These are phyloP conservation scores for Scaptomyza polygonia DNA, from an alignment of 2,888 invertebrate species.

Conservation along the genomic window DNA sequence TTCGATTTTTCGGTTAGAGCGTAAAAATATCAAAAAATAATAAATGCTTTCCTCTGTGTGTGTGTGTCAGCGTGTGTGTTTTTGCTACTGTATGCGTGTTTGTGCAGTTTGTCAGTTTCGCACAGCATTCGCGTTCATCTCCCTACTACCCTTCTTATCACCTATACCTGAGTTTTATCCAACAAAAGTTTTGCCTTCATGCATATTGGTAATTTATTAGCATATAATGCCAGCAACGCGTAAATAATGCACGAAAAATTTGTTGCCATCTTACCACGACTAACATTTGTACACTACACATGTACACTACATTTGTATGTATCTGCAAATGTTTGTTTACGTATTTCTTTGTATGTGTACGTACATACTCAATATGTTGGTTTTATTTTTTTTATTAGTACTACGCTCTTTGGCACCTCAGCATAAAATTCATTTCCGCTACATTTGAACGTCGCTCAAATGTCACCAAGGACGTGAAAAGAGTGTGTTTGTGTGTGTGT, in stretches of 20 bases:
- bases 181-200: conserved; percentile 69
- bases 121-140: conserved; percentile 30
- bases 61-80: conserved; percentile 7
- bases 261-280: conserved; percentile 53
- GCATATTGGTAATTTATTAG: conserved; percentile 78
- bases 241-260: conserved; percentile 75
- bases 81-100: conserved; percentile 20
- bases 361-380: not conserved
- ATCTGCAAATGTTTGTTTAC: not conserved
- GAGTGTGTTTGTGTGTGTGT: conserved; percentile 25
- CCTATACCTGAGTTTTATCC: conserved; percentile 54
- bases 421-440: conserved; percentile 75
- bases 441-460: conserved; percentile 72
- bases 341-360: conserved; percentile 3
- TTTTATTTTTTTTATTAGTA: conserved; percentile 52
- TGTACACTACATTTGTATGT: not conserved
- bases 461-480: conserved; percentile 52
- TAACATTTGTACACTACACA: conserved; percentile 12
- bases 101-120: conserved; percentile 67
- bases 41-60: conserved; percentile 49
- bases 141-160: conserved; percentile 1
- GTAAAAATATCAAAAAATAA: conserved; percentile 65
- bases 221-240: conserved; percentile 75
- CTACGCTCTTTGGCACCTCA: conserved; percentile 55
- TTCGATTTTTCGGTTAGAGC: conserved; percentile 65